These are phyloP conservation scores for Cisticola juncidis DNA, from an alignment of 2,113 vertebrate species.

Conservation along the genomic window DNA sequence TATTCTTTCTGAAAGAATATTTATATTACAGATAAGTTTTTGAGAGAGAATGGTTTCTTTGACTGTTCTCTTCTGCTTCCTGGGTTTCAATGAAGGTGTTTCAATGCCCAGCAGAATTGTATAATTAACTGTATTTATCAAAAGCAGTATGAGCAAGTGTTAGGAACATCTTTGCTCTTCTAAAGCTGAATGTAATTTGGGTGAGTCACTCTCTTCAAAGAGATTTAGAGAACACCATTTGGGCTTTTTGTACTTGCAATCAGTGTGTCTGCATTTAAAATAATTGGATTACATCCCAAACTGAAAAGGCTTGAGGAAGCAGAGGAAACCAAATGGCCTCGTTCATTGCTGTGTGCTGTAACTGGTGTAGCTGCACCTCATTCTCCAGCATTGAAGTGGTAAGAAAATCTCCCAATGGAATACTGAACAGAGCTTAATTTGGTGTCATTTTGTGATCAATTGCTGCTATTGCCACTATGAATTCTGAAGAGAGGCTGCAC, in stretches of 20 bases:
- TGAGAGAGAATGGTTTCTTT: neutral
- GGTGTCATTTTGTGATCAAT: neutral
- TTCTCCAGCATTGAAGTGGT: neutral
- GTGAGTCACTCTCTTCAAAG: neutral
- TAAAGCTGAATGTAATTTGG: neutral
- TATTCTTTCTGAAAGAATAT: neutral
- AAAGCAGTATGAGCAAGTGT: neutral
- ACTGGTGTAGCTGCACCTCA: neutral
- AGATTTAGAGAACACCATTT: neutral
- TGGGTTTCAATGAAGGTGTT: neutral
- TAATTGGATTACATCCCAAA: neutral
- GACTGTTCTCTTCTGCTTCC: neutral
- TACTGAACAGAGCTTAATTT: neutral
- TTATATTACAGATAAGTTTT: neutral
- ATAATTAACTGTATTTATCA: neutral
- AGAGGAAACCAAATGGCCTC: neutral
- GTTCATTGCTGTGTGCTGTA: neutral
- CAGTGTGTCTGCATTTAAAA: neutral
- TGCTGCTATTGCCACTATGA: neutral
- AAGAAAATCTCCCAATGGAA: neutral
- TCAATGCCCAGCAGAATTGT: neutral
- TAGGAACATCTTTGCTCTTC: neutral
- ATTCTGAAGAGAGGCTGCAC: neutral
- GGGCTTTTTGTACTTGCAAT: neutral
- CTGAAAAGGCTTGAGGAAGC: neutral